These are phyloP conservation scores for Mizuhopecten yessoensis DNA, from an alignment of 1,140 invertebrate species.

Conservation along the genomic window DNA sequence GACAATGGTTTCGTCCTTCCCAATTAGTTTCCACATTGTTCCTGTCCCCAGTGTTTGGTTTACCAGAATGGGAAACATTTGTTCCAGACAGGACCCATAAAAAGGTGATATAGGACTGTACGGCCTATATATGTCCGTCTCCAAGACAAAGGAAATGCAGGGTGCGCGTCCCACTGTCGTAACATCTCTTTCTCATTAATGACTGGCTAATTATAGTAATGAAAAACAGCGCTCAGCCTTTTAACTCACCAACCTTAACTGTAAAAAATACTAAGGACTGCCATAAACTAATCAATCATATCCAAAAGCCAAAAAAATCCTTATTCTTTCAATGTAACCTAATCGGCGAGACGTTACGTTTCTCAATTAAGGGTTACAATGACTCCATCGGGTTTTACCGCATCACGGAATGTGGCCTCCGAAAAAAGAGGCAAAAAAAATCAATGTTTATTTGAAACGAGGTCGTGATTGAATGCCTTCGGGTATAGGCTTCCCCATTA, in stretches of 20 bases:
- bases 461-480: not conserved
- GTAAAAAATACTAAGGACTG: not conserved
- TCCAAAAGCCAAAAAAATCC: not conserved
- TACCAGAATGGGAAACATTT: not conserved
- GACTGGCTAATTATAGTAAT: not conserved
- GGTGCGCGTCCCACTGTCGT: not conserved
- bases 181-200: not conserved
- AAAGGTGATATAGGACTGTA: not conserved
- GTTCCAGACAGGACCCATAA: not conserved
- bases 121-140: not conserved
- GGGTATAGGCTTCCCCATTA: not conserved
- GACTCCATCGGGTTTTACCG: not conserved
- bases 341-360: not conserved
- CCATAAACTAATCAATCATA: slow-evolving; percentile 25
- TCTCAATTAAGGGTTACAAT: not conserved
- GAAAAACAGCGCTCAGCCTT: not conserved
- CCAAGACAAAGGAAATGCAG: not conserved
- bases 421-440: not conserved
- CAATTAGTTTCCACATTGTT: no score
- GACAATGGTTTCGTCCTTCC: no score
- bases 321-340: not conserved
- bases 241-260: not conserved
- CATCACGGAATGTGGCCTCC: not conserved
- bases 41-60: not conserved
- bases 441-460: not conserved